A percentile compares a stretch with the other conserved stretches of the same genome.
Conservation (phyloP, 2,888 invertebrate genomes). For the Sisyra nigra region DNA sequence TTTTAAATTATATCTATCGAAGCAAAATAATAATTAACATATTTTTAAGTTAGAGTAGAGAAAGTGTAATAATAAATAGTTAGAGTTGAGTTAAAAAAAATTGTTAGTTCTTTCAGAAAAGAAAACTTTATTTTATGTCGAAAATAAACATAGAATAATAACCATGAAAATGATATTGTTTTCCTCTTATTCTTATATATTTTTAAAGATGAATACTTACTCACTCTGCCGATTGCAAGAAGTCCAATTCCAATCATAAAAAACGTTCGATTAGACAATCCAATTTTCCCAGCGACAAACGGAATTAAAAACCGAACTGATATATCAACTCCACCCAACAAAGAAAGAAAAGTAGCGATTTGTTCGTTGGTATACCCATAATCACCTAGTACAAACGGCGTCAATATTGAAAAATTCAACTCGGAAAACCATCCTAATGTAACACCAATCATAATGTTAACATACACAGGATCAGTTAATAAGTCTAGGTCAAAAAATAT, state of each 20-base stretch:
- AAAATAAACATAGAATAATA: too few species aligned
- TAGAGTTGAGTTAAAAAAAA: too few species aligned
- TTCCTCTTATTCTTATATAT: too few species aligned
- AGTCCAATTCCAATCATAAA: constrained; percentile 49
- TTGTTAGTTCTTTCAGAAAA: too few species aligned
- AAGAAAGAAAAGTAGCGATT: constrained; percentile 52
- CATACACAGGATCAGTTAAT: constrained; percentile 47
- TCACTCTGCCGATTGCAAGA: constrained; percentile 48
- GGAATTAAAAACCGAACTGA: constrained; percentile 47
- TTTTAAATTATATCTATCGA: too few species aligned
- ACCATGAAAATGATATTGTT: too few species aligned
- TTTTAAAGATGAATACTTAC: constrained; percentile 24
- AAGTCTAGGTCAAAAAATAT: constrained; percentile 56
- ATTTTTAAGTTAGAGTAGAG: too few species aligned
- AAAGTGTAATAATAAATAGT: too few species aligned
- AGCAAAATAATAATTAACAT: too few species aligned
- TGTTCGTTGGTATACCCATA: constrained; percentile 41
- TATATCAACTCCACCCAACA: constrained; percentile 48
- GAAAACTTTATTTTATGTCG: too few species aligned
- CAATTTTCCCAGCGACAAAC: constrained; percentile 48
- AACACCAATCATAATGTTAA: constrained; percentile 53
- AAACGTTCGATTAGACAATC: constrained; percentile 54
- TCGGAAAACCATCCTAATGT: constrained; percentile 56
- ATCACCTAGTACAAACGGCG: constrained; percentile 55
- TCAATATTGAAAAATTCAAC: constrained; percentile 54